Conservation (phyloP, 2,888 invertebrate genomes). For the Rhamnusium bicolor region DNA sequence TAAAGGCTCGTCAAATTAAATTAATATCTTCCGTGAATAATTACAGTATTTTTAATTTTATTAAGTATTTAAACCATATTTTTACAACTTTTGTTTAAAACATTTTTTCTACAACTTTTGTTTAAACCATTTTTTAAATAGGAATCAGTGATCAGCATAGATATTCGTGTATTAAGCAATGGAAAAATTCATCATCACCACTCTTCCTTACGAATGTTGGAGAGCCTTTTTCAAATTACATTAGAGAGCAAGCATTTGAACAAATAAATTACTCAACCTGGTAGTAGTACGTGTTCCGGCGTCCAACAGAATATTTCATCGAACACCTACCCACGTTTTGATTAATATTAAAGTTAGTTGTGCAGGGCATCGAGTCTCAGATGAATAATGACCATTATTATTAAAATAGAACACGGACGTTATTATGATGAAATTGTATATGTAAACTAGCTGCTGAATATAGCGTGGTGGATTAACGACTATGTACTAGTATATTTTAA, state of each 20-base stretch:
- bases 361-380: slow-evolving; percentile 18
- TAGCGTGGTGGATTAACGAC: neutral
- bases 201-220: neutral
- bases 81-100: too few species aligned
- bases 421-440: slow-evolving; percentile 16
- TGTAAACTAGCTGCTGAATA: slow-evolving; percentile 5
- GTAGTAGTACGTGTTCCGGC: neutral
- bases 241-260: neutral
- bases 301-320: slow-evolving; percentile 14
- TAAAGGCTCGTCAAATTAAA: too few species aligned
- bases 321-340: neutral
- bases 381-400: slow-evolving; percentile 25
- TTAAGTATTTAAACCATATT: too few species aligned
- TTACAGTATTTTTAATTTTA: too few species aligned
- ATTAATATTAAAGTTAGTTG: slow-evolving; percentile 27
- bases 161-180: too few species aligned
- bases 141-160: too few species aligned
- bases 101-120: too few species aligned
- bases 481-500: too few species aligned
- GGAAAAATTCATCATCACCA: too few species aligned
- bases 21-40: too few species aligned
- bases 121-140: too few species aligned
- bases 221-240: neutral
- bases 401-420: slow-evolving; percentile 24
- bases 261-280: neutral